Conservation (phyloP, 2,113 vertebrate genomes). For the Cheilinus undulatus region DNA sequence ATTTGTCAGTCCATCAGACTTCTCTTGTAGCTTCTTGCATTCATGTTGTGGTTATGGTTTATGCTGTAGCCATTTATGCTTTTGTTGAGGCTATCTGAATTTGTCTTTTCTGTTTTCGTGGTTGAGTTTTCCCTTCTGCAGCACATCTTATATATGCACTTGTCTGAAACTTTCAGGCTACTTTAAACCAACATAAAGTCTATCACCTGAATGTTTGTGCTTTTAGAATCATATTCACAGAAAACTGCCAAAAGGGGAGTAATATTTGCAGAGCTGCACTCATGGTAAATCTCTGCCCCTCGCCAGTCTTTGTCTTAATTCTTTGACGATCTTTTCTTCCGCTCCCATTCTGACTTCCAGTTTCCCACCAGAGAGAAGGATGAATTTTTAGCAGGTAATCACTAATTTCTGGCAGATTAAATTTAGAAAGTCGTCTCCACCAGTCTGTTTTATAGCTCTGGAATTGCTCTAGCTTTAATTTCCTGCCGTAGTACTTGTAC, state of each 20-base stretch:
- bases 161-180: too few relatives aligned
- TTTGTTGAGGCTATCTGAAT: too few relatives aligned
- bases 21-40: too few relatives aligned
- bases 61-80: too few relatives aligned
- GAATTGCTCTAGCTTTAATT: conserved; percentile 52
- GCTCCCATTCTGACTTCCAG: conserved; percentile 37
- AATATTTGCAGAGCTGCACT: conserved; percentile 34
- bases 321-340: conserved; percentile 22
- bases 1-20: too few relatives aligned
- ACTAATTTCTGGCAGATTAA: conserved; percentile 54
- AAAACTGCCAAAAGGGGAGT: conserved; percentile 40
- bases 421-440: conserved; percentile 35
- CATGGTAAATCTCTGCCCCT: conserved; percentile 28
- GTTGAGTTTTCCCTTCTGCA: too few relatives aligned
- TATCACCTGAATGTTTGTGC: conserved; percentile 19
- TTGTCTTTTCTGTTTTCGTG: too few relatives aligned
- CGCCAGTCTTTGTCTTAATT: conserved; percentile 53
- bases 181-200: too few relatives aligned
- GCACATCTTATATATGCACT: too few relatives aligned
- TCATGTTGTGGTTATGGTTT: too few relatives aligned
- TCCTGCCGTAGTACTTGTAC: conserved; percentile 37
- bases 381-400: conserved; percentile 50
- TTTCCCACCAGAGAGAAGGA: conserved; percentile 45
- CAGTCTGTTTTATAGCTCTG: conserved; percentile 31
- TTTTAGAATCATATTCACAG: conserved; percentile 7